These are phyloP conservation scores for Stenurella melanura DNA, from an alignment of 2,888 invertebrate genomes.

Conservation along the genomic window DNA sequence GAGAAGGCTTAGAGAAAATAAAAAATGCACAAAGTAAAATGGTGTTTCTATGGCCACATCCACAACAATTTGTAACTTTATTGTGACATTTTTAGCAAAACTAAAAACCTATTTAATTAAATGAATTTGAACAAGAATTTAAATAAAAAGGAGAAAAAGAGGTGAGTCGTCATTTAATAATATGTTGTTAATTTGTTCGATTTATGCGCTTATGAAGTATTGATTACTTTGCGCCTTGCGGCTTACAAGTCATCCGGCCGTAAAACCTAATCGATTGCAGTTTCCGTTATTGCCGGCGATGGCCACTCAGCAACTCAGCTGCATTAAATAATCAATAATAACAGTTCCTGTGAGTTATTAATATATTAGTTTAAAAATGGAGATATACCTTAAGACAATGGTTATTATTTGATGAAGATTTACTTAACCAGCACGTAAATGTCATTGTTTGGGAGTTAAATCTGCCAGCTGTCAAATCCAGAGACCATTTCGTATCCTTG, in stretches of 20 bases:
- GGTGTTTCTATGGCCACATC: conserved; percentile 46
- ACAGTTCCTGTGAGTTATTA: conserved; percentile 57
- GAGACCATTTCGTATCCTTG: conserved; percentile 73
- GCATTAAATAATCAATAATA: conserved; percentile 59
- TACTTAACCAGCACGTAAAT: conserved; percentile 26
- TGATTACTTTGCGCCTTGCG: conserved; percentile 54
- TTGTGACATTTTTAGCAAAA: conserved; percentile 5
- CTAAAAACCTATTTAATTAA: not conserved
- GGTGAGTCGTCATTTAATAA: conserved; percentile 25
- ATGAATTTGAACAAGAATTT: not conserved
- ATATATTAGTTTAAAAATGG: conserved; percentile 58
- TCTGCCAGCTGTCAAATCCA: conserved; percentile 70
- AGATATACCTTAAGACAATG: conserved; percentile 50
- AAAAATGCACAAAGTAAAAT: conserved; percentile 26
- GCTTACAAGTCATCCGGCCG: conserved; percentile 43
- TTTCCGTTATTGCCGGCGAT: conserved; percentile 57
- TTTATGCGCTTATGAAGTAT: conserved; percentile 44
- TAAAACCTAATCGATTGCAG: conserved; percentile 52
- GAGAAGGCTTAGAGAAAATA: conserved; percentile 35
- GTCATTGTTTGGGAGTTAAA: conserved; percentile 42
- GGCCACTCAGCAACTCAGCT: conserved; percentile 48
- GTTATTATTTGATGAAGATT: conserved; percentile 46
- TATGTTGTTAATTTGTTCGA: conserved; percentile 34
- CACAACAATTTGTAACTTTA: conserved; percentile 38
- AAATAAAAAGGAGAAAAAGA: not conserved